These are phyloP conservation scores for Norana najaformis DNA, from an alignment of 2,888 invertebrate species.

Conservation along the genomic window DNA sequence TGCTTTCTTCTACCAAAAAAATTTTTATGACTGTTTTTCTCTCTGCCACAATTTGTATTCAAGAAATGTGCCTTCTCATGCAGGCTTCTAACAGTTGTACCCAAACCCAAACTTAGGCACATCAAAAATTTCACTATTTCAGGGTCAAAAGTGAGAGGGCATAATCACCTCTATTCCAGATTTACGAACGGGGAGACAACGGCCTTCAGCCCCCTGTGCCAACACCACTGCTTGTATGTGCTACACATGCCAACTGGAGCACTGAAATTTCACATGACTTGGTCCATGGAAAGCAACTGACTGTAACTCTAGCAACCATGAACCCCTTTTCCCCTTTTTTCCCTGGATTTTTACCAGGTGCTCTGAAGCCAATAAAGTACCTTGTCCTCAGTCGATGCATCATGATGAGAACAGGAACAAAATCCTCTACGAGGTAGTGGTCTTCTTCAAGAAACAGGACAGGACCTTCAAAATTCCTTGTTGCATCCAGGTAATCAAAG, in stretches of 20 bases:
- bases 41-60: too few species aligned
- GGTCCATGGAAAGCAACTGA: neutral
- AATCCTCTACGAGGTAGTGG: conserved; percentile 95
- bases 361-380: conserved; percentile 28
- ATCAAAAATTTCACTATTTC: too few species aligned
- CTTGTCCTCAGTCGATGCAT: conserved; percentile 41
- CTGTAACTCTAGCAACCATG: neutral
- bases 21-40: too few species aligned
- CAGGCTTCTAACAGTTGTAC: too few species aligned
- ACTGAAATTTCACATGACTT: neutral
- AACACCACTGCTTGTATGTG: neutral
- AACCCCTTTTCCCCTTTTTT: neutral
- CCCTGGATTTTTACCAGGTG: neutral
- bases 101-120: too few species aligned
- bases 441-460: conserved; percentile 95
- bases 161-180: neutral
- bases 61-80: too few species aligned
- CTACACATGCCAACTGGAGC: neutral
- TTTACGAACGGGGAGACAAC: neutral
- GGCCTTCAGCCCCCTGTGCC: neutral
- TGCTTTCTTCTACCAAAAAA: too few species aligned
- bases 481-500: conserved; percentile 85
- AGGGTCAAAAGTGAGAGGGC: neutral
- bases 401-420: conserved; percentile 76
- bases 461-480: conserved; percentile 79